Evolutionary conservation across 2,797 vertebrate species (phyloP), one percentile per base, ranked within the genome.

Genomic region (Alosa sapidissima): DNA sequence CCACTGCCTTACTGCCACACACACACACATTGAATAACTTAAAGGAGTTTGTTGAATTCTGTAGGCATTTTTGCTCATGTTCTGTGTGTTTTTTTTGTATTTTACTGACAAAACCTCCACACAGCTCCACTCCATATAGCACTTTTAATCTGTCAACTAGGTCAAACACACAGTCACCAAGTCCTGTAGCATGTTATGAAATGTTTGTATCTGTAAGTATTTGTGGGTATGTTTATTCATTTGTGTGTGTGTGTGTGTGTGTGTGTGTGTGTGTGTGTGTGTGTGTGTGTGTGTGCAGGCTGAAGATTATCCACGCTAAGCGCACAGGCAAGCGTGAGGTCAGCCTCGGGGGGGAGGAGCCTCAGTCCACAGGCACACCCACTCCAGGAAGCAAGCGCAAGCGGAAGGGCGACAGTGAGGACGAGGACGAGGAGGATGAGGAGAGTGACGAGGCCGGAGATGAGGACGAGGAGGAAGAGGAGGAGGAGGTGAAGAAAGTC

Each of bases 381-480:
- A 93, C 96, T 0, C 93, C 96, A 0, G 96, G 96, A 11, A 92
- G 96, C 86, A 99, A 98, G 86, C 96, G 98, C 85, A 97, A 97
- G 86, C 93, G 97, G 48, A 99, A 98, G 93, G 96, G 92, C 5
- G 98, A 99, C 92, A 99, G 98, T 3, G 98, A 99, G 1, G 92
- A 98, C 0, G 98, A 99, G 0, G 98, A 99, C 0, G 98, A 99
- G 0, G 98, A 99, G 0, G 98, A 99, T 0, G 98, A 99, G 0
- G 98, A 99, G 89, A 99, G 97, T 0, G 98, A 99, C 1, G 98
- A 99, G 16, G 97, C 95, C 84, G 97, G 94, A 0, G 98, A 99
- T 14, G 98, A 99, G 0, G 98, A 99, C 0, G 98, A 99, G 0
- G 98, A 99, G 0, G 98, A 99, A 0, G 98, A 99, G 89, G 98